Evolutionary conservation across 2,888 invertebrate species (phyloP).

Genomic region (Diogma glabrata): DNA sequence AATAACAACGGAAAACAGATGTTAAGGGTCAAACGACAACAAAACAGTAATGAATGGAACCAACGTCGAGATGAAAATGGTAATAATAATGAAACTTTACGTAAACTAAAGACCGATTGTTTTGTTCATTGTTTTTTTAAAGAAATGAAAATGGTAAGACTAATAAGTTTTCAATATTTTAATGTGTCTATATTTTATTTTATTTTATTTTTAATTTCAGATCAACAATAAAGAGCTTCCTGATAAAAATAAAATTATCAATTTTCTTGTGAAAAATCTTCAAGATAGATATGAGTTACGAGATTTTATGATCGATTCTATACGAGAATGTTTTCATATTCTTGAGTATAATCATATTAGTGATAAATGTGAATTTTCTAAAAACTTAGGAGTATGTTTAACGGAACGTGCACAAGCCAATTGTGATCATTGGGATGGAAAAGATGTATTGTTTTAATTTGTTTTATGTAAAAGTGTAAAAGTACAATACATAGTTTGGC

Average conservation of each 20-base stretch:
- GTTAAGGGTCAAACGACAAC: slow-evolving; percentile 15
- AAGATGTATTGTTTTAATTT: slow-evolving; percentile 30
- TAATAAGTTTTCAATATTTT: not conserved
- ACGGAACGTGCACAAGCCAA: slow-evolving; percentile 58
- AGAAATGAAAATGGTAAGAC: slow-evolving; percentile 51
- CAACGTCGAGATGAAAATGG: not conserved
- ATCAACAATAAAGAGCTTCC: slow-evolving; percentile 39
- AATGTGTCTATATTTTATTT: slow-evolving; percentile 6
- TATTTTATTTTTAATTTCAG: slow-evolving; percentile 20
- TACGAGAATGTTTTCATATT: slow-evolving; percentile 59
- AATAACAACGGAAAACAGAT: slow-evolving; percentile 20
- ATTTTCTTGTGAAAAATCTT: slow-evolving; percentile 48
- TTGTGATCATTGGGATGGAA: slow-evolving; percentile 63
- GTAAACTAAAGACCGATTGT: slow-evolving; percentile 31
- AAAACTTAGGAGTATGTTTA: slow-evolving; percentile 51
- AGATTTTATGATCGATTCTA: slow-evolving; percentile 57
- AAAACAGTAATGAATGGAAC: slow-evolving; percentile 5
- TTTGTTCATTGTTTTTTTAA: slow-evolving; percentile 58
- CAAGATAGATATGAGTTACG: slow-evolving; percentile 50
- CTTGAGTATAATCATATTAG: slow-evolving; percentile 41
- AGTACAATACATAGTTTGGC: no score
- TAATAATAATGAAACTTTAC: slow-evolving; percentile 7
- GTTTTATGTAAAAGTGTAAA: no score
- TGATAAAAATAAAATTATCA: slow-evolving; percentile 49
- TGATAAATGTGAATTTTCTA: slow-evolving; percentile 55